Evolutionary conservation across 2,113 vertebrate genomes (phyloP).

Genomic region (Tragelaphus imberbis): DNA sequence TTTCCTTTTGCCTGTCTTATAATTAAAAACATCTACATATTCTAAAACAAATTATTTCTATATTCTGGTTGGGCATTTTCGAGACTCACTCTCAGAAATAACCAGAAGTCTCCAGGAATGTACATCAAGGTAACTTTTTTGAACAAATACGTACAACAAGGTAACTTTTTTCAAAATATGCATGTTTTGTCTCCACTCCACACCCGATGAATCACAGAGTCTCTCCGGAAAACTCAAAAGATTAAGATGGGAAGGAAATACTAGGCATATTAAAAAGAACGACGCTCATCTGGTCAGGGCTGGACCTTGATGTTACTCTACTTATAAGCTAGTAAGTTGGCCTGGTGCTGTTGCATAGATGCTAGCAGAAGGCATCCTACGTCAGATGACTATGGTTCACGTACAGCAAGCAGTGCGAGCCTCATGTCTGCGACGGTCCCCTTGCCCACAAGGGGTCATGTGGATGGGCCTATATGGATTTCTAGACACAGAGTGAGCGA

Average conservation of each 20-base stretch:
- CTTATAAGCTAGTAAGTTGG: background rate
- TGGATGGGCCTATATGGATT: background rate
- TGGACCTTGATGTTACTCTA: background rate
- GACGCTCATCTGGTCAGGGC: background rate
- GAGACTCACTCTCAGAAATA: conserved; percentile 13
- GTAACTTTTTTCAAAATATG: conserved; percentile 25
- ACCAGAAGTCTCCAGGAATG: background rate
- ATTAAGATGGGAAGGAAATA: background rate
- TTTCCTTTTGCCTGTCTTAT: background rate
- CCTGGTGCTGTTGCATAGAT: background rate
- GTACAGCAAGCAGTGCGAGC: background rate
- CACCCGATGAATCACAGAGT: background rate
- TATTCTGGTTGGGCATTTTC: background rate
- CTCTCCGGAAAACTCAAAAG: conserved; percentile 19
- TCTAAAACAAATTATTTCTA: conserved; percentile 23
- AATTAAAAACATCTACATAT: conserved; percentile 28
- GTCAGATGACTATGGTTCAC: background rate
- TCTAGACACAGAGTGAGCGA: background rate
- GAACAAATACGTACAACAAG: background rate
- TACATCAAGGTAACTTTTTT: background rate
- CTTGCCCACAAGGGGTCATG: background rate
- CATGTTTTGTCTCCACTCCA: background rate
- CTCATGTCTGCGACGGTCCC: background rate
- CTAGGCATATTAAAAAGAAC: background rate
- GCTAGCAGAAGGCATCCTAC: background rate